Conservation (phyloP, 2,888 invertebrate genomes). For the Drosophila phalerata region DNA sequence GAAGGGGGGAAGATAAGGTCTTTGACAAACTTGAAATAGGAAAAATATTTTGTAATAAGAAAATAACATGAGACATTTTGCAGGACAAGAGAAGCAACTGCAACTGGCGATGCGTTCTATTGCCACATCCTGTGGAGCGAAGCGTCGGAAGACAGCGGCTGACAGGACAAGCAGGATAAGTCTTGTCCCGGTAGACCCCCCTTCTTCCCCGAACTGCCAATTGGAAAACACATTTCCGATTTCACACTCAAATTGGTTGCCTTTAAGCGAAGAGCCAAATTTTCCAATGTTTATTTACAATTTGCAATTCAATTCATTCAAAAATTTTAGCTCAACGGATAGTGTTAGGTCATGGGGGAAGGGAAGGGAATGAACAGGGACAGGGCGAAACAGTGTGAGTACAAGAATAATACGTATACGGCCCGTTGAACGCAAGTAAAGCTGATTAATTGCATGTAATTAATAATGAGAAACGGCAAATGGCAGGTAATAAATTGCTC, state of each 20-base stretch:
- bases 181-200: background rate
- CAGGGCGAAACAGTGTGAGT: background rate
- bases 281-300: conserved; percentile 70
- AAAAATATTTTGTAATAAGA: conserved; percentile 61
- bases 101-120: conserved; percentile 72
- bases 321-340: conserved; percentile 27
- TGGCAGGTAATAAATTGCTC: conserved; percentile 81
- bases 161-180: conserved; percentile 25
- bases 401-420: conserved; percentile 63
- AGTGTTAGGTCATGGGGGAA: background rate
- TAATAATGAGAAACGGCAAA: conserved; percentile 78
- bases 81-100: conserved; percentile 26
- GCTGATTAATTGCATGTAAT: conserved; percentile 77
- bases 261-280: conserved; percentile 41
- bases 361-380: background rate
- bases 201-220: background rate
- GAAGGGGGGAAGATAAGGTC: background rate
- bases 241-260: conserved; percentile 65
- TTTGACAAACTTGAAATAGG: conserved; percentile 50
- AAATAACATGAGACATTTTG: conserved; percentile 45
- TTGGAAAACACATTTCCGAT: conserved; percentile 66
- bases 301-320: conserved; percentile 77
- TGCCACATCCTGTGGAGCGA: conserved; percentile 64
- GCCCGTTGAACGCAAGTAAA: conserved; percentile 72
- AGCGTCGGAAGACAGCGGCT: background rate